A percentile compares a stretch with the other conserved stretches of the same genome.
Evolutionary conservation across 2,113 vertebrate genomes (phyloP).

Genomic region (Gallinago undulata): DNA sequence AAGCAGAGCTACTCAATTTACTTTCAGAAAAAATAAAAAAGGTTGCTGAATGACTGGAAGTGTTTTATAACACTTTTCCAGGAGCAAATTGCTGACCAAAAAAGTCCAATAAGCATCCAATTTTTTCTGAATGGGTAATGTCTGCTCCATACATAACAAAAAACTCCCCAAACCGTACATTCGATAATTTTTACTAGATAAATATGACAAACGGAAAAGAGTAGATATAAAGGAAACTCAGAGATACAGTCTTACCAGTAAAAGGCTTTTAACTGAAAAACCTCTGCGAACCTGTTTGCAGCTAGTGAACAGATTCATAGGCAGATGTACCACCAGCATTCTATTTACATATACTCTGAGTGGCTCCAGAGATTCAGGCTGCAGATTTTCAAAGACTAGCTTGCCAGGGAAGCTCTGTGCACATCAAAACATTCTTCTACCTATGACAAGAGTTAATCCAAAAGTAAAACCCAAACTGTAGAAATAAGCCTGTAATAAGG

Average conservation of each 20-base stretch:
- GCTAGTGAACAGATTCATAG: accelerated
- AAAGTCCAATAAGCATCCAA: neutral
- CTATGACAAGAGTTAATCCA: neutral
- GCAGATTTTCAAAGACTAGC: neutral
- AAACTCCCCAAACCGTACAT: too few species aligned
- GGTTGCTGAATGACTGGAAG: neutral
- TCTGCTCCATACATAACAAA: neutral
- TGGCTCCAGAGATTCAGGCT: neutral
- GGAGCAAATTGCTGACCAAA: neutral
- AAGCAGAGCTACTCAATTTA: neutral
- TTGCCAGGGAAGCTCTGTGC: neutral
- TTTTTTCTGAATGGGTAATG: neutral
- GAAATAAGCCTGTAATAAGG: neutral
- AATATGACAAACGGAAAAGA: neutral
- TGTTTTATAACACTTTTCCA: neutral
- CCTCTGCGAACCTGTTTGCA: neutral
- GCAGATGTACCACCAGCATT: accelerated
- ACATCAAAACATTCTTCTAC: neutral
- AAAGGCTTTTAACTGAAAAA: neutral
- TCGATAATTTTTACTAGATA: neutral
- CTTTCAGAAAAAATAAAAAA: neutral
- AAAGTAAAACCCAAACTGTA: neutral
- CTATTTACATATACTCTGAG: neutral
- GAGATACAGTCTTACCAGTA: neutral
- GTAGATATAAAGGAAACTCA: neutral